A percentile compares a stretch with the other conserved stretches of the same genome.
Conservation (phyloP, 2,888 invertebrate genomes). For the Cylloceria caligata region DNA sequence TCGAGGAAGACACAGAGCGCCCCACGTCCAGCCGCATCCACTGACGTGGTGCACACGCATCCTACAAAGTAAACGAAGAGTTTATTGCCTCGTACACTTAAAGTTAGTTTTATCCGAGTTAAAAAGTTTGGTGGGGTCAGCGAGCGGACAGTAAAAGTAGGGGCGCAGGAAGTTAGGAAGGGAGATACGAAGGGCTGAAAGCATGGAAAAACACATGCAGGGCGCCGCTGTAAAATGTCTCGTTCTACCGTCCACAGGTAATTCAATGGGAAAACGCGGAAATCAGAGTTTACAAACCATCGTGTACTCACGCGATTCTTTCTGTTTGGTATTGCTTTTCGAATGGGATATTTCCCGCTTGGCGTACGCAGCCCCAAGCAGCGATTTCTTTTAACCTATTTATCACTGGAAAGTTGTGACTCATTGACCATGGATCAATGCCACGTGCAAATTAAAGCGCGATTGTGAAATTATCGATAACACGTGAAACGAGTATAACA, state of each 20-base stretch:
- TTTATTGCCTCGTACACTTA: conserved; percentile 58
- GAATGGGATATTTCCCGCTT: conserved; percentile 70
- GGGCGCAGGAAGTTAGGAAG: not conserved
- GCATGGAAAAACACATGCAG: conserved; percentile 40
- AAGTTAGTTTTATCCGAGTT: conserved; percentile 61
- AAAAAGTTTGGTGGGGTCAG: conserved; percentile 46
- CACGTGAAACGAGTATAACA: not conserved
- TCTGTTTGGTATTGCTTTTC: conserved; percentile 69
- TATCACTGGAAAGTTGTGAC: conserved; percentile 9
- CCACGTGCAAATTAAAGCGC: not conserved
- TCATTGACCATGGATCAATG: not conserved
- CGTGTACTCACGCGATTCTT: conserved; percentile 58
- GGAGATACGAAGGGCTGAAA: not conserved
- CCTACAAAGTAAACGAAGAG: conserved; percentile 53
- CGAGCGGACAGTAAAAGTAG: not conserved
- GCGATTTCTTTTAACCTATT: not conserved
- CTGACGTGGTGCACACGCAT: conserved; percentile 31
- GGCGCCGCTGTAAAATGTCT: conserved; percentile 56
- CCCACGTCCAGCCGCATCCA: not conserved
- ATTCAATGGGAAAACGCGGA: conserved; percentile 50
- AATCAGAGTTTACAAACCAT: conserved; percentile 44
- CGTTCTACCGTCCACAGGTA: conserved; percentile 34
- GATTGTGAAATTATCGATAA: not conserved
- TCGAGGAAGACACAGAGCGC: not conserved
- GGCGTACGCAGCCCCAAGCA: conserved; percentile 4